Conservation (phyloP, 2,888 invertebrate genomes). For the Drosophila rellima region DNA sequence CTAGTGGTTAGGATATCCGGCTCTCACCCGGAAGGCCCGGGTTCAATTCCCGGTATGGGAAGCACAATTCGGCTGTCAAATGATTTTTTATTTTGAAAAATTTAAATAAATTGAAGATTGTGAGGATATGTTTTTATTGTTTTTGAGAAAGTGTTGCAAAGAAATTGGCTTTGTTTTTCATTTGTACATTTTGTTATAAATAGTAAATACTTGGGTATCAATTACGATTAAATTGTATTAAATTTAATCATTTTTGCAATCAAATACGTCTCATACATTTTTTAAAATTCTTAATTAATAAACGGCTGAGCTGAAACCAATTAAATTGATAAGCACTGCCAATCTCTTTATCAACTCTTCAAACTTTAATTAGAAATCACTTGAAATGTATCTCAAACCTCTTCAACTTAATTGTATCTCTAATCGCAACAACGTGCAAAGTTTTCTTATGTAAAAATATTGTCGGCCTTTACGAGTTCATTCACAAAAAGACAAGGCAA, state of each 20-base stretch:
- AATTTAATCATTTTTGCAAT: too few relatives aligned
- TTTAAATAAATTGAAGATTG: neutral
- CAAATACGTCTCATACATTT: too few relatives aligned
- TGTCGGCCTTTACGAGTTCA: conserved; percentile 55
- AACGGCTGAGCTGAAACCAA: too few relatives aligned
- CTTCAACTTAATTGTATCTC: conserved; percentile 8
- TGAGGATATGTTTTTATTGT: neutral
- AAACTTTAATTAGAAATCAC: conserved; percentile 7
- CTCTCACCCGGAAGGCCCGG: conserved; percentile 88
- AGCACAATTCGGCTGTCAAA: conserved; percentile 14
- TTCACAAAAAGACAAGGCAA: conserved; percentile 56
- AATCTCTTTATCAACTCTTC: conserved; percentile 6
- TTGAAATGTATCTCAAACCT: conserved; percentile 24
- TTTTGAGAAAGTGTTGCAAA: neutral
- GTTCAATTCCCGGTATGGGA: conserved; percentile 96
- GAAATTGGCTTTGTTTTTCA: neutral
- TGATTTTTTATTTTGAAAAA: conserved; percentile 4
- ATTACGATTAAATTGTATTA: neutral
- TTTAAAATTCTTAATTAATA: too few relatives aligned
- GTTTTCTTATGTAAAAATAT: conserved; percentile 43
- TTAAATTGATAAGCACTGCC: conserved; percentile 29
- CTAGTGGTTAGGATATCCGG: conserved; percentile 86
- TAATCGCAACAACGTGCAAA: conserved; percentile 52
- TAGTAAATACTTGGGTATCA: neutral
- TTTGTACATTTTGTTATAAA: neutral